Percentiles rank a stretch among this genome's conserved stretches.
phyloP scores from a whole-genome alignment of 2,888 invertebrate species.

The Xestia xanthographa region DNA sequence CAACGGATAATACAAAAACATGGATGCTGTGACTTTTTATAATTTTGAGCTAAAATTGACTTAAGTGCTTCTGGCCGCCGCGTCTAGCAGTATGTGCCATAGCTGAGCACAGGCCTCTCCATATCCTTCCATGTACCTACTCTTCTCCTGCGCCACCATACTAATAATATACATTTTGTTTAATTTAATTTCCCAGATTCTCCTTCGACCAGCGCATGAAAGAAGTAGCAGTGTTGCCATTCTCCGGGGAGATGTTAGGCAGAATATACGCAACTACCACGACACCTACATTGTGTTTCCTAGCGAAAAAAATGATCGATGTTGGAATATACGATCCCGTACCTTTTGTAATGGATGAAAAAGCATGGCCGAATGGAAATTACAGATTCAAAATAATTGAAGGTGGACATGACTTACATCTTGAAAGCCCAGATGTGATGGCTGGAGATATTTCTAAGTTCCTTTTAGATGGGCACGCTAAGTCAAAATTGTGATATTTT shows the following conservation, averaged over 20 bases:
- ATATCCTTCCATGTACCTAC: no score
- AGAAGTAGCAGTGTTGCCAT: constrained; percentile 74
- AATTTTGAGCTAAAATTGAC: no score
- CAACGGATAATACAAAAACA: no score
- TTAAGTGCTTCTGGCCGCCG: no score
- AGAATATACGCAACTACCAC: constrained; percentile 71
- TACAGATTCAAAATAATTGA: constrained; percentile 80
- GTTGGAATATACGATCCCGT: constrained; percentile 66
- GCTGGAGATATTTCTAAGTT: constrained; percentile 82
- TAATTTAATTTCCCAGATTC: constrained; percentile 66
- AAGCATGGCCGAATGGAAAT: constrained; percentile 77
- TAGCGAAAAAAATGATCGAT: constrained; percentile 71
- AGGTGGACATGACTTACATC: constrained; percentile 91
- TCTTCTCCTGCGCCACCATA: no score
- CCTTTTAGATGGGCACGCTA: constrained; percentile 67
- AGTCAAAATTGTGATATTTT: constrained; percentile 54
- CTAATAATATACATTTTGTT: neutral
- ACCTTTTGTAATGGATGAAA: constrained; percentile 74
- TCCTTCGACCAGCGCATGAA: constrained; percentile 84
- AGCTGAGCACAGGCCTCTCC: no score
- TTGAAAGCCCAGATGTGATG: constrained; percentile 88
- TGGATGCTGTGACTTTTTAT: no score
- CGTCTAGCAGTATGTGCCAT: no score
- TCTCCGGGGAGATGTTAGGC: constrained; percentile 69
- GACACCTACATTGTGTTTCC: constrained; percentile 77